phyloP scores from a whole-genome alignment of 2,113 vertebrate species.

The Oreochromis tanganicae region DNA sequence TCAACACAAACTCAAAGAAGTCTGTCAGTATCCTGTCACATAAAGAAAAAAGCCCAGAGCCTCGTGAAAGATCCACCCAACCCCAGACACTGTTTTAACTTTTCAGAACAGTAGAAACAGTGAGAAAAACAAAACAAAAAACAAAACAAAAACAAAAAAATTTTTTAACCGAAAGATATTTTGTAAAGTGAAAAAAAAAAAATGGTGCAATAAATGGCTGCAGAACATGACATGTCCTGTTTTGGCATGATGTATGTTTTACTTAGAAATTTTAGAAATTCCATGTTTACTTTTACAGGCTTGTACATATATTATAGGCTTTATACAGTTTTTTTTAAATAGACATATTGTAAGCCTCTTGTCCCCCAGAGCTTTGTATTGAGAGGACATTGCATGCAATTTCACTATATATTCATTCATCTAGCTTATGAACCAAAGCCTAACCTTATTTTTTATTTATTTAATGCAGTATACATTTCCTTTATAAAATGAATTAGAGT shows the following conservation, averaged over 20 bases:
- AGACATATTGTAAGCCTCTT: background rate
- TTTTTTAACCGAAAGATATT: background rate
- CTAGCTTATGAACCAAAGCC: background rate
- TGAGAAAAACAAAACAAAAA: background rate
- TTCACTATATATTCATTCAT: background rate
- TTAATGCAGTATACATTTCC: background rate
- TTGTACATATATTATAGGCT: background rate
- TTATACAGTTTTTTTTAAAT: background rate
- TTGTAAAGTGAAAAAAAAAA: background rate
- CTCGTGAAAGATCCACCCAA: background rate
- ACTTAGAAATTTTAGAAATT: background rate
- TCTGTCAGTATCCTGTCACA: background rate
- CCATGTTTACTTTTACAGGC: background rate
- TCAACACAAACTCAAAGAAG: background rate
- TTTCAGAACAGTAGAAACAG: background rate
- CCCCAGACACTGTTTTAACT: background rate
- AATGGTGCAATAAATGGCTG: background rate
- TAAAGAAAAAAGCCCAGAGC: background rate
- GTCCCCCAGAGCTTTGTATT: background rate
- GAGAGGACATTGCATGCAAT: background rate
- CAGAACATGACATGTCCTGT: background rate
- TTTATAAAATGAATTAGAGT: background rate
- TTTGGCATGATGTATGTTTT: background rate
- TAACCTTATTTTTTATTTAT: background rate
- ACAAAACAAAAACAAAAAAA: background rate